A percentile compares a stretch with the other conserved stretches of the same genome.
These are phyloP conservation scores for Xiphophorus hellerii DNA, from an alignment of 2,113 vertebrate genomes.

Conservation along the genomic window DNA sequence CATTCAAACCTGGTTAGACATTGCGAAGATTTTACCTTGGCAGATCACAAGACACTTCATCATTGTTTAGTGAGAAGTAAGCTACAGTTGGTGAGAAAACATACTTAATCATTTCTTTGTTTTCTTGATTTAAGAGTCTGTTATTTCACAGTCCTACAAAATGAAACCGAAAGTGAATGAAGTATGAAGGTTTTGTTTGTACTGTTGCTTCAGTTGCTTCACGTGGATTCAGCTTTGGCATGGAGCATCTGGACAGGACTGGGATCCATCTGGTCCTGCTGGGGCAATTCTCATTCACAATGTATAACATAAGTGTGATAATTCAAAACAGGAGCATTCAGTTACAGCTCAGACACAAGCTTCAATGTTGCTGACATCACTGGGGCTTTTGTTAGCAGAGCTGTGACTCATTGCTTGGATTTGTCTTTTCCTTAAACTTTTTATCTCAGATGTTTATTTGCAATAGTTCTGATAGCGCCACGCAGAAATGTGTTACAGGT, in stretches of 20 bases:
- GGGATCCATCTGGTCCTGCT: slow-evolving; percentile 16
- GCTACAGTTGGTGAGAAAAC: neutral
- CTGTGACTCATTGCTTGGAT: slow-evolving; percentile 29
- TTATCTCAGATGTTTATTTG: neutral
- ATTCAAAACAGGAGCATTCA: slow-evolving; percentile 9
- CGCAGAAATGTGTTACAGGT: neutral
- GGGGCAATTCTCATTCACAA: slow-evolving; percentile 25
- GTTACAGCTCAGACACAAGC: slow-evolving; percentile 18
- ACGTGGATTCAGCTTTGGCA: neutral
- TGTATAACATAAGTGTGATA: slow-evolving; percentile 21
- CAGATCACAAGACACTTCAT: neutral
- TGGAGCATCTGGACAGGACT: slow-evolving; percentile 8
- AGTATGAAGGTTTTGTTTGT: neutral
- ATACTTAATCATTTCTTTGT: neutral
- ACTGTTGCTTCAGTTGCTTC: neutral
- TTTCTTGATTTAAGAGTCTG: neutral
- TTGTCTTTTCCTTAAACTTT: neutral
- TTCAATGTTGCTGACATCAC: slow-evolving; percentile 26
- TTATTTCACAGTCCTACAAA: neutral
- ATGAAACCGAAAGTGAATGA: neutral
- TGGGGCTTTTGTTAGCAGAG: slow-evolving; percentile 16
- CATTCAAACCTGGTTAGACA: neutral
- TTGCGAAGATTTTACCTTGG: neutral
- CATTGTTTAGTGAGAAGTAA: neutral
- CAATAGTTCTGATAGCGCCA: neutral